Evolutionary conservation across 2,113 vertebrate genomes (phyloP), one percentile per base, ranked within the genome.

Genomic region (Cyprinodon variegatus): DNA sequence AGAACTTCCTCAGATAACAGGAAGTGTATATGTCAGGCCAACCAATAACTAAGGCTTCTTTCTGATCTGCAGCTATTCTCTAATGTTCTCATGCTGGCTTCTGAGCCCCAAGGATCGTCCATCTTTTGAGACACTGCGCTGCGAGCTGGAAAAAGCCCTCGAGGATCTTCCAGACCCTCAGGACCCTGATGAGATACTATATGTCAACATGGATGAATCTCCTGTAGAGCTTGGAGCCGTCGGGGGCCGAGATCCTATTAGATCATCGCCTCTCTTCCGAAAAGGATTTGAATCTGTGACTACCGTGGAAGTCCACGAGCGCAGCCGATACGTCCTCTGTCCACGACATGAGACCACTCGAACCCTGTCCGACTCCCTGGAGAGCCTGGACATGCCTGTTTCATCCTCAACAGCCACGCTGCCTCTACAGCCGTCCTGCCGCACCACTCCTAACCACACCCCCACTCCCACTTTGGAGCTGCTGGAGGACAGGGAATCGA

Each of bases 81-180:
- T 97, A 80, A 97, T 97, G 96, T 95, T 93, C 66, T 94, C 92
- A 79, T 97, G 96, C 87, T 97, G 96, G 96, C 91, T 96, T n/a
- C 90, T 97, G 82, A 96, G 95, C 76, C 96, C 96, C 0, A 95
- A 95, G 48, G 96, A 97, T 53, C 92, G 96, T 0, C 96, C 96
- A 0, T 92, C 91, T 3, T 97, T 97, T 9, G 83, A 96, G 76
- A 86, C 91, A 8, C 90, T 97, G 62, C 81, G 94, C 71, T 92
- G 93, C 11, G 95, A 96, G 82, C 92, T 97, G 79, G 95, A 97
- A 86, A 96, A 95, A 50, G 94, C 94, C 8, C 89, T 96, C 0
- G 95, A 96, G 59, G 93, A 95, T n/a, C 95, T 97, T 57, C 96
- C 96, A 0, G 94, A 93, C 29, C 82, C 91, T 11, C 95, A 96